Evolutionary conservation across 2,113 vertebrate genomes (phyloP), one percentile per base, ranked within the genome.

Genomic region (Haemorhous mexicanus): DNA sequence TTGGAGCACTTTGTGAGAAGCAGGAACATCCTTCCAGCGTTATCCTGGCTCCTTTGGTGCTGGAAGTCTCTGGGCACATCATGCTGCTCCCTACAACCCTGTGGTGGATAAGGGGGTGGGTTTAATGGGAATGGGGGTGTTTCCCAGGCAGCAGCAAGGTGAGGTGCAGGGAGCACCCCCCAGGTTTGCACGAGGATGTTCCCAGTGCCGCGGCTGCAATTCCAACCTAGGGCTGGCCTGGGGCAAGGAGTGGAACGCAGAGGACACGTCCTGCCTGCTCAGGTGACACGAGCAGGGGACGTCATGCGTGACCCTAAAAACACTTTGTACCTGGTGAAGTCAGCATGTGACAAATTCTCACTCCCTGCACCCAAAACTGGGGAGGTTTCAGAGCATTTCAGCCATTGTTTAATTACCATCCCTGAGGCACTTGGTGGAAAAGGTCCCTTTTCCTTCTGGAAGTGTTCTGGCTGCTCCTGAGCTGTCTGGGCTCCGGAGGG

Each of bases 181-280:
- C 24, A 7, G 52, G 47, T 18, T 62, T 43, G 56, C 21, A 26
- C 0, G 2, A 55, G 50, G 73, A 5, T 11, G n/a, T 70, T 85
- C 37, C 43, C 55, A 18, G 64, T 4, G 1, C 62, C 0, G 0
- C 0, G 2, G 67, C 33, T 1, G 2, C 20, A 28, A 49, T 89
- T 68, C 76, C 87, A 64, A 0, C 12, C 33, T 6, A 5, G 26
- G 67, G 37, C 32, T 41, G 41, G 62, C 44, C 33, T 0, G 1
- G 69, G 64, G 18, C 2, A 13, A 63, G 87, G 52, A 59, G 47
- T 0, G 1, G 62, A 68, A 47, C 1, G 0, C 1, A 1, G 63
- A 46, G 70, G 33, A 32, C 28, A 6, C 0, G 4, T 93, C 49
- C 49, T 44, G 50, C 68, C 84, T 33, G 58, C 64, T 80, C 27